Evolutionary conservation across 2,113 vertebrate species (phyloP).

Genomic region (Cisticola juncidis): DNA sequence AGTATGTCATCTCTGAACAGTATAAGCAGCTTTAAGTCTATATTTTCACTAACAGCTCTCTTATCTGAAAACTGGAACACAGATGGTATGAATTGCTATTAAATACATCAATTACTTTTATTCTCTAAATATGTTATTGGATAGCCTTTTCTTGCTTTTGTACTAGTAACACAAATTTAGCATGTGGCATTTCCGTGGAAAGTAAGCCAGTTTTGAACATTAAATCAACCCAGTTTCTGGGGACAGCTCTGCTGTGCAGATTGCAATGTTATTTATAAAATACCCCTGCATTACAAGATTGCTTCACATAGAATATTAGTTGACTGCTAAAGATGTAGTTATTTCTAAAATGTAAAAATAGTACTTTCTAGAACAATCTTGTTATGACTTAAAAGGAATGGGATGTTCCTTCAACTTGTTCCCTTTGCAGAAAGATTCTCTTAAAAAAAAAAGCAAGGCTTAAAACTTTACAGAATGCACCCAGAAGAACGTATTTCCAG

Average conservation of each 20-base stretch:
- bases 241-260: neutral
- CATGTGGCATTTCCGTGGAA: neutral
- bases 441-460: neutral
- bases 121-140: conserved; percentile 28
- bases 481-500: neutral
- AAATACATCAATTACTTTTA: conserved; percentile 55
- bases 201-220: neutral
- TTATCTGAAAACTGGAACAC: conserved; percentile 58
- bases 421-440: neutral
- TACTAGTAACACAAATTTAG: conserved; percentile 5
- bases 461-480: neutral
- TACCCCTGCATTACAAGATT: neutral
- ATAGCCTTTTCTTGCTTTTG: conserved; percentile 16
- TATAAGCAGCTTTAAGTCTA: conserved; percentile 47
- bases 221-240: neutral
- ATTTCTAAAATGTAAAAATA: neutral
- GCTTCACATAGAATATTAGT: neutral
- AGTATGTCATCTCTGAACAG: conserved; percentile 57
- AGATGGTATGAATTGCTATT: conserved; percentile 63
- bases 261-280: neutral
- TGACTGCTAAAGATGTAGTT: neutral
- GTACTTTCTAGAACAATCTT: neutral
- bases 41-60: conserved; percentile 62
- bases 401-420: neutral
- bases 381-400: neutral